These are phyloP conservation scores for Papilio glaucus DNA, from an alignment of 1,140 invertebrate genomes.

Conservation along the genomic window DNA sequence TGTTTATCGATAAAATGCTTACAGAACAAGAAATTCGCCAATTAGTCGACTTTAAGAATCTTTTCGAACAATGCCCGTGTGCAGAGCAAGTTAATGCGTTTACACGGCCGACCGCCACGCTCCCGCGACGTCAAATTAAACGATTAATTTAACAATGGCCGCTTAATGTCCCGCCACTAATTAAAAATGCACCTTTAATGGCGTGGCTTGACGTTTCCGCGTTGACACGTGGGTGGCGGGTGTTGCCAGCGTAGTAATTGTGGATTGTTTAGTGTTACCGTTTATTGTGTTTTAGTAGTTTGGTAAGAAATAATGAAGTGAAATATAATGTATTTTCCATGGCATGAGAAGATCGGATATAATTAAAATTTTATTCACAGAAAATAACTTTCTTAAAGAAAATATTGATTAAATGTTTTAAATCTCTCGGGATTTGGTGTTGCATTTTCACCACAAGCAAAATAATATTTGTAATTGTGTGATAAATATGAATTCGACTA, in stretches of 20 bases:
- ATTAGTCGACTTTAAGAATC: conserved; percentile 19
- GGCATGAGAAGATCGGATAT: no score
- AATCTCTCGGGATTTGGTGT: no score
- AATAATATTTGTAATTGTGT: no score
- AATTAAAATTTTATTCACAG: no score
- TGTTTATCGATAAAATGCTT: conserved; percentile 1
- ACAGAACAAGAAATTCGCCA: conserved; percentile 11
- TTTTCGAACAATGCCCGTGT: conserved; percentile 38
- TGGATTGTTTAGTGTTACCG: conserved; percentile 7
- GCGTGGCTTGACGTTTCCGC: conserved; percentile 16
- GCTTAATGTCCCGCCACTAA: conserved; percentile 41
- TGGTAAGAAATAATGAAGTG: neutral
- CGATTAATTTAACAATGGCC: conserved; percentile 42
- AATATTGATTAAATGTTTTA: no score
- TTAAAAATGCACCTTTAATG: conserved; percentile 40
- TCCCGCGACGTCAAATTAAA: conserved; percentile 44
- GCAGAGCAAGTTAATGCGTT: conserved; percentile 38
- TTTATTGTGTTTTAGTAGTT: neutral
- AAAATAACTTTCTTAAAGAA: no score
- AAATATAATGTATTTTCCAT: neutral
- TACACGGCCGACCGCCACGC: conserved; percentile 43
- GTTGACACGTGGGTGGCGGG: conserved; percentile 40
- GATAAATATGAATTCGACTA: no score
- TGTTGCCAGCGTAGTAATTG: conserved; percentile 4
- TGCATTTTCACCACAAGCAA: no score